Percentiles rank a stretch among this genome's conserved stretches.
Conservation (phyloP, 2,797 vertebrate species). For the Eulemur albifrons region DNA sequence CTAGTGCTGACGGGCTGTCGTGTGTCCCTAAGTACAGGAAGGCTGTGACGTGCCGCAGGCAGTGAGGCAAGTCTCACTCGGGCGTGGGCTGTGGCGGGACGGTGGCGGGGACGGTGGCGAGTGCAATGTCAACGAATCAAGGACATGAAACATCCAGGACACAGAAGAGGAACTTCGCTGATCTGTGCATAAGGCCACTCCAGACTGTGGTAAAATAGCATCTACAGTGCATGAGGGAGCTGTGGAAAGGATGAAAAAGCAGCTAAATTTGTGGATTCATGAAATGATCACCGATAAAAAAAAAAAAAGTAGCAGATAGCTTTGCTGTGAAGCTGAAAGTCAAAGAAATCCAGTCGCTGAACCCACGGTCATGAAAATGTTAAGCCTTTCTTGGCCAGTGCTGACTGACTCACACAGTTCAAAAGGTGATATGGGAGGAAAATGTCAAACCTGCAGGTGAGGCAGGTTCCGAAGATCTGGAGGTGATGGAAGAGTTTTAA, state of each 20-base stretch:
- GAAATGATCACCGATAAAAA: not conserved
- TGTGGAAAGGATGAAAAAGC: not conserved
- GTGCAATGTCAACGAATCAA: not conserved
- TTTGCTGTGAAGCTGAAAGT: not conserved
- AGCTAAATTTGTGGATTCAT: not conserved
- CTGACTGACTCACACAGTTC: not conserved
- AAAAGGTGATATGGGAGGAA: not conserved
- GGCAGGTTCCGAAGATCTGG: not conserved
- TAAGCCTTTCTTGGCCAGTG: not conserved
- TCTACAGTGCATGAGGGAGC: not conserved
- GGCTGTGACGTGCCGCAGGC: not conserved
- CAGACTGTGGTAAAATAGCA: not conserved
- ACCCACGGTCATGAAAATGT: not conserved
- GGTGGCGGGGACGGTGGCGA: not conserved
- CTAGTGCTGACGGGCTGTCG: no score
- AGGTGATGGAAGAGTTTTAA: not conserved
- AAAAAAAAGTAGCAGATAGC: not conserved
- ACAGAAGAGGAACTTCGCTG: not conserved
- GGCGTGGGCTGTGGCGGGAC: no score
- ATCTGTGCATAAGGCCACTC: no score
- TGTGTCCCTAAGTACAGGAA: not conserved
- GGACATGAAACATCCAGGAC: not conserved
- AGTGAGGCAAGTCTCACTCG: not conserved
- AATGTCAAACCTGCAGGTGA: not conserved
- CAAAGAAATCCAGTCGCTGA: not conserved